Percentiles rank a stretch among this genome's conserved stretches.
Conservation (phyloP, 1,140 invertebrate genomes). For the Metopolophium dirhodum region DNA sequence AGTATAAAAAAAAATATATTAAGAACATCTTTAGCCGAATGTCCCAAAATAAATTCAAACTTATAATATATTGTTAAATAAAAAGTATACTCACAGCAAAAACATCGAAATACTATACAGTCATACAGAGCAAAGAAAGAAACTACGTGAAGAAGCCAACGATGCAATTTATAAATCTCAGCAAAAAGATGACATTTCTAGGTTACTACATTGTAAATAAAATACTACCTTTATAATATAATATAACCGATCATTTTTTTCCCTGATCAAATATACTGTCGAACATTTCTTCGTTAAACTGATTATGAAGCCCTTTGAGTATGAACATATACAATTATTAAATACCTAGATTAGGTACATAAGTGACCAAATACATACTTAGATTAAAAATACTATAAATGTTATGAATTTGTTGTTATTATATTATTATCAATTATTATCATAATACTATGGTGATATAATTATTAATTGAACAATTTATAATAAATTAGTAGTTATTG, state of each 20-base stretch:
- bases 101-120: not conserved
- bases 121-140: not conserved
- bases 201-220: not conserved
- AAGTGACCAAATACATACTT: not conserved
- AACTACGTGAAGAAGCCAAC: not conserved
- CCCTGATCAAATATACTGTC: too few species aligned
- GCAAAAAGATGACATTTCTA: not conserved
- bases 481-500: too few species aligned
- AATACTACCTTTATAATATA: not conserved
- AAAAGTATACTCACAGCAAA: not conserved
- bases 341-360: not conserved
- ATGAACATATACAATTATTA: too few species aligned
- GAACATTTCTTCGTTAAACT: not conserved
- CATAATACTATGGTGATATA: too few species aligned
- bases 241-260: not conserved
- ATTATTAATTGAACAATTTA: too few species aligned
- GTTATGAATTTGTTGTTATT: not conserved
- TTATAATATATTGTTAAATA: conserved; percentile 6
- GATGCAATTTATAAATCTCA: not conserved
- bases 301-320: not conserved
- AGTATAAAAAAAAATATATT: too few species aligned
- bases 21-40: not conserved
- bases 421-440: not conserved
- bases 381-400: not conserved
- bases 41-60: not conserved